Base-by-base conservation (phyloP, 2,888 invertebrate species). In the Mesorhabditis sp. region DNA sequence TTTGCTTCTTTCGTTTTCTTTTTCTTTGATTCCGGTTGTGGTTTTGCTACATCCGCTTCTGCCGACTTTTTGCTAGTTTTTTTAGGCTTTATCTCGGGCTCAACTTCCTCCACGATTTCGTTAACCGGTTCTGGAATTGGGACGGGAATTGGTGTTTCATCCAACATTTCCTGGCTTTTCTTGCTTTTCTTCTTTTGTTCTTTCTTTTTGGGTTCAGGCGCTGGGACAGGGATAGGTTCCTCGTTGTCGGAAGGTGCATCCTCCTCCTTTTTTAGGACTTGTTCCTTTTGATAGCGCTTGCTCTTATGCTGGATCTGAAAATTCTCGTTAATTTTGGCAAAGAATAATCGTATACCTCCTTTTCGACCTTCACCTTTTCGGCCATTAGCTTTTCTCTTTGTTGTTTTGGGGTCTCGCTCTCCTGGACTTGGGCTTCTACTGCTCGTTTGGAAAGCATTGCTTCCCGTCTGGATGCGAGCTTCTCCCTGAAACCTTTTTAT, bases 11-110 rank as follows among this genome's bases (percentile, higher is more conserved):
- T 10, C 63, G 10, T 28, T 28, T 63, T 63, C 63, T 63, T 63
- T 28, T 67, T 68, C 43, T 68, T 66, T 28, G 63, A n/a, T 5
- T 67, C 41, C 64, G 5, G 28, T n/a, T 42, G 28, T 43, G 64
- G n/a, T 43, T 44, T 45, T 41, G 42, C 41, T 66, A 28, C 65
- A n/a, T 61, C 43, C 58, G 7, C 58, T 50, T 50, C n/a, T 50
- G 58, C 10, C n/a, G 58, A 10, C 58, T 50, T 50, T n/a, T 50
- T 50, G 58, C 10, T 13, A 13, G 7, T 28, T 7, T 64, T 64
- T 4, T 5, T 64, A 10, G 64, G 15, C 10, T 66, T 45, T 28
- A 15, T 13, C 15, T 66, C 15, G 42, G 43, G 28, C 15, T 45
- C 45, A 66, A 5, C 45, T 43, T 66, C 43, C 65, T 65, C 42